phyloP scores from a whole-genome alignment of 2,797 vertebrate species.

The Pampus argenteus region DNA sequence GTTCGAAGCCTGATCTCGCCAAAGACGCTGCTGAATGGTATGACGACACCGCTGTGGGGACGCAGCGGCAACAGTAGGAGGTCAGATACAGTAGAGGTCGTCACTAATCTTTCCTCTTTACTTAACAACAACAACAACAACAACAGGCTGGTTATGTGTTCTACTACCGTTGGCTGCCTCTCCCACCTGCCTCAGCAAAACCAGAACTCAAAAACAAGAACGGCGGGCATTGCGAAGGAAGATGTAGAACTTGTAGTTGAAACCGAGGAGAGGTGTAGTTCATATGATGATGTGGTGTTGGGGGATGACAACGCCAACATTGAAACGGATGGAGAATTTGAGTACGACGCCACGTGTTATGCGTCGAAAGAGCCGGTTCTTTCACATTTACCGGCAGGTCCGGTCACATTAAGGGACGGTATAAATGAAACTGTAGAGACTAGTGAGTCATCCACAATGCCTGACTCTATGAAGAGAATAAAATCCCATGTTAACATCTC shows the following conservation, averaged over 20 bases:
- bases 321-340: conserved; percentile 14
- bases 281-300: conserved; percentile 79
- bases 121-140: background rate
- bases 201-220: conserved; percentile 71
- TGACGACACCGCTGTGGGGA: conserved; percentile 43
- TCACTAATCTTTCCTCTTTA: conserved; percentile 27
- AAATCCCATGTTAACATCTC: background rate
- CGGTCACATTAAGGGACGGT: background rate
- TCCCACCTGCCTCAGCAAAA: conserved; percentile 67
- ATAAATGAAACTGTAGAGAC: background rate
- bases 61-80: background rate
- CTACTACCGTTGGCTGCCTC: conserved; percentile 84
- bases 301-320: conserved; percentile 36
- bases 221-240: conserved; percentile 75
- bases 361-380: conserved; percentile 20
- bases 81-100: background rate
- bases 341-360: conserved; percentile 28
- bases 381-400: background rate
- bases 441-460: background rate
- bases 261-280: conserved; percentile 74
- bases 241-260: conserved; percentile 79
- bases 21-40: conserved; percentile 69
- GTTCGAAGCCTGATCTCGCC: conserved; percentile 69
- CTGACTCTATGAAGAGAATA: background rate
- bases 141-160: conserved; percentile 80